Conservation (phyloP, 2,113 vertebrate genomes). For the Harpagus bidentatus region DNA sequence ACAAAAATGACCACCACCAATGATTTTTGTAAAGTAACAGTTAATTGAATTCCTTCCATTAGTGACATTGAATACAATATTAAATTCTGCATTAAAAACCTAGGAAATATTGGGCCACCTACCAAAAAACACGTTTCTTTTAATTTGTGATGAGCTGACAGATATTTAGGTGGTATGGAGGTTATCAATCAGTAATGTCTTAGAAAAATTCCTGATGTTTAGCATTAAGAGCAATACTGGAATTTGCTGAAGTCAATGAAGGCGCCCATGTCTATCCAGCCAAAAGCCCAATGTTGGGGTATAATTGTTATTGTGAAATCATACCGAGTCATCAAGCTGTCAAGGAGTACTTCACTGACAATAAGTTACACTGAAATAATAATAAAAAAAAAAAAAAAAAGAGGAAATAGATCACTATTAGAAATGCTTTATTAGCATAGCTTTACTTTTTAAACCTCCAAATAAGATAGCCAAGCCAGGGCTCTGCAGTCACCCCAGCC, state of each 20-base stretch:
- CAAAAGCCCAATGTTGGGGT: neutral
- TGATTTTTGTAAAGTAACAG: neutral
- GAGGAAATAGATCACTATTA: neutral
- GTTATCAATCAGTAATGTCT: neutral
- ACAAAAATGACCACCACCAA: neutral
- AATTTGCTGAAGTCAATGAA: neutral
- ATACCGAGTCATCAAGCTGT: neutral
- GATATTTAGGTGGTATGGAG: neutral
- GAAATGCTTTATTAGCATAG: neutral
- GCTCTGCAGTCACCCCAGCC: neutral
- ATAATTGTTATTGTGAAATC: neutral
- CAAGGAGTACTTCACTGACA: neutral
- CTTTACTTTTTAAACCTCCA: neutral
- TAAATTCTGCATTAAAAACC: neutral
- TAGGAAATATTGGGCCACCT: neutral
- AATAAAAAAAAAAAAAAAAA: no score
- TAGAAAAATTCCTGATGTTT: neutral
- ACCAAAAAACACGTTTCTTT: neutral
- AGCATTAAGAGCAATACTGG: neutral
- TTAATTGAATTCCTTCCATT: neutral
- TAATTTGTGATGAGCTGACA: neutral
- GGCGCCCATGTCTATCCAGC: neutral
- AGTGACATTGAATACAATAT: neutral
- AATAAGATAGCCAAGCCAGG: neutral
- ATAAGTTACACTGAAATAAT: neutral